Evolutionary conservation across 2,888 invertebrate species (phyloP).

Genomic region (Artemia sinica): DNA sequence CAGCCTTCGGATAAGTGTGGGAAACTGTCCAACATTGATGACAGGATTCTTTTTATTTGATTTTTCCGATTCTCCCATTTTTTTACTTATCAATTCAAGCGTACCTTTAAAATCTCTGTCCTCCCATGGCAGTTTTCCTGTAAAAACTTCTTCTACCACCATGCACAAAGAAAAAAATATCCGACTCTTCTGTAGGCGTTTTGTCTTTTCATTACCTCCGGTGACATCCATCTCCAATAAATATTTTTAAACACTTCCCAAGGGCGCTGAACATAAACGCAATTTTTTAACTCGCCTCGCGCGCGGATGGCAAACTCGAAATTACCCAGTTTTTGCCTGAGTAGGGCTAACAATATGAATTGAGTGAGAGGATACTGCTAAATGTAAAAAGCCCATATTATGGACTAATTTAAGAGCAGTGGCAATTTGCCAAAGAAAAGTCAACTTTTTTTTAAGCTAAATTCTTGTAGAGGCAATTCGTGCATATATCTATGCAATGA

Average conservation of each 20-base stretch:
- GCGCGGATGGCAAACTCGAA: conserved; percentile 5
- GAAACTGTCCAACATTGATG: neutral
- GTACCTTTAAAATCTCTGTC: neutral
- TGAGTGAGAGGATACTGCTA: neutral
- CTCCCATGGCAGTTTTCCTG: neutral
- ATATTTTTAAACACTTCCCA: neutral
- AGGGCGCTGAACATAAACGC: neutral
- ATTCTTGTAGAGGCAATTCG: too few relatives aligned
- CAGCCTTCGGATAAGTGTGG: neutral
- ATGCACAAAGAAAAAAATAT: neutral
- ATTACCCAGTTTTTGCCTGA: conserved; percentile 1
- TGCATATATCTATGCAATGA: neutral
- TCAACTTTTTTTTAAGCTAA: too few relatives aligned
- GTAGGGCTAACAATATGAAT: neutral
- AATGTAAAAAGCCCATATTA: neutral
- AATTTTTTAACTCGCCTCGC: neutral
- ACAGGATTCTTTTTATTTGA: neutral
- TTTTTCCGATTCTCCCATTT: neutral
- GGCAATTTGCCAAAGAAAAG: neutral
- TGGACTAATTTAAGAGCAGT: neutral
- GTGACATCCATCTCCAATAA: conserved; percentile 3
- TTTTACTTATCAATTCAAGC: neutral
- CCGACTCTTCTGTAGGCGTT: neutral
- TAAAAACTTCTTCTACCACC: neutral
- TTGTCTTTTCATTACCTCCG: neutral